Percentiles rank a stretch among this genome's conserved stretches.
phyloP scores from a whole-genome alignment of 1,140 invertebrate species.

The Sycophaga agraensis region DNA sequence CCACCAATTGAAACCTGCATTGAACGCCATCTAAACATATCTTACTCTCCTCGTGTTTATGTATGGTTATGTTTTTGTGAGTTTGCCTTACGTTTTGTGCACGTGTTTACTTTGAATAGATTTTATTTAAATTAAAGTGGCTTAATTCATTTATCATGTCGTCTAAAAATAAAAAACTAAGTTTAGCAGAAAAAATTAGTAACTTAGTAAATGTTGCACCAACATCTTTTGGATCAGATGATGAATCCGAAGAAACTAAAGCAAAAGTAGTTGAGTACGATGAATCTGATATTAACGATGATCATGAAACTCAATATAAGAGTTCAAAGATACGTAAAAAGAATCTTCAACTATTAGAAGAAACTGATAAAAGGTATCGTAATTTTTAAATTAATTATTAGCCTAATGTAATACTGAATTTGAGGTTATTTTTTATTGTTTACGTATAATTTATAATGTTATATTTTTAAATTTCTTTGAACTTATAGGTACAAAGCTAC shows the following conservation, averaged over 20 bases:
- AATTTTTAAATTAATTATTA: neutral
- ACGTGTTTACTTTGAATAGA: neutral
- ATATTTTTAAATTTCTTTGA: slow-evolving; percentile 14
- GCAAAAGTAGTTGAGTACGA: slow-evolving; percentile 45
- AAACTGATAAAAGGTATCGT: slow-evolving; percentile 62
- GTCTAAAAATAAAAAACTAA: slow-evolving; percentile 38
- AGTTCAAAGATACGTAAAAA: slow-evolving; percentile 65
- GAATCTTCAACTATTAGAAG: slow-evolving; percentile 67
- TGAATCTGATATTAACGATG: slow-evolving; percentile 35
- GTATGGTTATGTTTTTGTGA: slow-evolving; percentile 12
- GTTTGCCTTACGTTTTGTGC: neutral
- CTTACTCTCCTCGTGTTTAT: neutral
- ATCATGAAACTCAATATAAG: slow-evolving; percentile 35
- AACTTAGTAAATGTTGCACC: slow-evolving; percentile 61
- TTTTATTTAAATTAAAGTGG: neutral
- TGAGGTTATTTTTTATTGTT: slow-evolving; percentile 14
- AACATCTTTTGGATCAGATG: slow-evolving; percentile 52
- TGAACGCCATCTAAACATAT: slow-evolving; percentile 16
- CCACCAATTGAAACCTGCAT: neutral
- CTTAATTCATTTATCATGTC: slow-evolving; percentile 34
- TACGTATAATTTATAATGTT: neutral
- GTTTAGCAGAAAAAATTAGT: slow-evolving; percentile 64
- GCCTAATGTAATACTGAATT: neutral
- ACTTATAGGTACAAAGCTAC: slow-evolving; percentile 68
- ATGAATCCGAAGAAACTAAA: slow-evolving; percentile 60